A percentile compares a stretch with the other conserved stretches of the same genome.
These are phyloP conservation scores for Phrynosoma blainvillii DNA, from an alignment of 2,113 vertebrate genomes.

Conservation along the genomic window DNA sequence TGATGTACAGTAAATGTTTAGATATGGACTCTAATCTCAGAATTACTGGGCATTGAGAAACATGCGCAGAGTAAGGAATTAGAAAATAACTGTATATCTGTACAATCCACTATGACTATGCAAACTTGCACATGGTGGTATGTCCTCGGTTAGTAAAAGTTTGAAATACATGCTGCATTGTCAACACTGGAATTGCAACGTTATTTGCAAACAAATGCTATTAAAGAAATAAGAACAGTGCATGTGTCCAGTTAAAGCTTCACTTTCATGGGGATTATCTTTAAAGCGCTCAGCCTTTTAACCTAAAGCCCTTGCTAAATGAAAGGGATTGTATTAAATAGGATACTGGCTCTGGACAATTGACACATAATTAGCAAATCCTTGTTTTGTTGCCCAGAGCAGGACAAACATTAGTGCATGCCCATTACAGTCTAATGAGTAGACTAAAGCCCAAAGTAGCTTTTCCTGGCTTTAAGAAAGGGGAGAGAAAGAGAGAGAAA, in stretches of 20 bases:
- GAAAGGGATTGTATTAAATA: conserved; percentile 9
- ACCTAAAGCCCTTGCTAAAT: background rate
- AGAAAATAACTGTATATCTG: too few species aligned
- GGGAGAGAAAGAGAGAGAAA: background rate
- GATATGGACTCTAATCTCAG: background rate
- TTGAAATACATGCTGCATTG: background rate
- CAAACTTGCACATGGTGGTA: background rate
- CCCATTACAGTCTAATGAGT: background rate
- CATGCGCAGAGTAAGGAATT: background rate
- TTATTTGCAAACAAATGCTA: conserved; percentile 2
- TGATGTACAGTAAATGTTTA: background rate
- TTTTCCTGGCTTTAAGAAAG: background rate
- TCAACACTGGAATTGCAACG: background rate
- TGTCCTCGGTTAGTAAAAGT: background rate
- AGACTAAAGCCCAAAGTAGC: background rate
- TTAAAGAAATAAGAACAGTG: conserved; percentile 2
- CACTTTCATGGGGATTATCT: conserved; percentile 46
- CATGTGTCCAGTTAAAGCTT: background rate
- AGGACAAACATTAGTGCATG: background rate
- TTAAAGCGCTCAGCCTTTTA: conserved; percentile 7
- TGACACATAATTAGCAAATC: background rate
- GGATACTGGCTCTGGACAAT: background rate
- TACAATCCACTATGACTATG: background rate
- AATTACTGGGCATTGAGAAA: background rate
- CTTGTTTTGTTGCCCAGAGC: accelerated